Percentiles rank a stretch among this genome's conserved stretches.
Conservation (phyloP, 2,797 vertebrate genomes). For the Cyclura pinguis region DNA sequence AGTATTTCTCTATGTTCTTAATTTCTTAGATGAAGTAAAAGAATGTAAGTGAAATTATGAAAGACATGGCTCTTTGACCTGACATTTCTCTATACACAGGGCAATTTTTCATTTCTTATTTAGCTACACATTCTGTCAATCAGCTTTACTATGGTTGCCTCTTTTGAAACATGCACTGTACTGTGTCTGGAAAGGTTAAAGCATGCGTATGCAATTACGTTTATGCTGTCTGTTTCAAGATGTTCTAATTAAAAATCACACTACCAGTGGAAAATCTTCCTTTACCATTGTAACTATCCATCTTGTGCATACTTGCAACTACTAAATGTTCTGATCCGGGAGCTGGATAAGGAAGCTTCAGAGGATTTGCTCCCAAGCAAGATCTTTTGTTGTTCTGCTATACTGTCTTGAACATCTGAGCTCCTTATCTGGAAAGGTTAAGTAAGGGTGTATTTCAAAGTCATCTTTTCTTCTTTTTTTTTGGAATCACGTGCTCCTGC, state of each 20-base stretch:
- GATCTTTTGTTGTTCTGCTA: background rate
- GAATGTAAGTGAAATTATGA: conserved; percentile 3
- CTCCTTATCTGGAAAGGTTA: background rate
- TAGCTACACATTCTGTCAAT: background rate
- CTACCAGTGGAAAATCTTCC: background rate
- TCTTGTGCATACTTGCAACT: background rate
- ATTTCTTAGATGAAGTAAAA: conserved; percentile 10
- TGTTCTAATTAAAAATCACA: conserved; percentile 1
- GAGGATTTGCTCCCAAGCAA: background rate
- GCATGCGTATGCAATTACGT: background rate
- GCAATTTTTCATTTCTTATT: background rate
- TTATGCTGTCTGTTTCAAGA: background rate
- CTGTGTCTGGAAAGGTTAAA: background rate
- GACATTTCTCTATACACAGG: background rate
- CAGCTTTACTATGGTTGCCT: background rate
- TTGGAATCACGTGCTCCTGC: background rate
- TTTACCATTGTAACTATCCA: background rate
- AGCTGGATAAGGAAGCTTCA: background rate
- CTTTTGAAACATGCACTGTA: background rate
- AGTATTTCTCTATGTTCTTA: background rate
- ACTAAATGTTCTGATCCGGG: background rate
- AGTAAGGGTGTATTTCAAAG: background rate
- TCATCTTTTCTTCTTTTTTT: background rate
- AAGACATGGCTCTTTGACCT: background rate
- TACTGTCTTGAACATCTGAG: background rate